phyloP scores from a whole-genome alignment of 2,888 invertebrate genomes.

The Sminthurinus aureus region DNA sequence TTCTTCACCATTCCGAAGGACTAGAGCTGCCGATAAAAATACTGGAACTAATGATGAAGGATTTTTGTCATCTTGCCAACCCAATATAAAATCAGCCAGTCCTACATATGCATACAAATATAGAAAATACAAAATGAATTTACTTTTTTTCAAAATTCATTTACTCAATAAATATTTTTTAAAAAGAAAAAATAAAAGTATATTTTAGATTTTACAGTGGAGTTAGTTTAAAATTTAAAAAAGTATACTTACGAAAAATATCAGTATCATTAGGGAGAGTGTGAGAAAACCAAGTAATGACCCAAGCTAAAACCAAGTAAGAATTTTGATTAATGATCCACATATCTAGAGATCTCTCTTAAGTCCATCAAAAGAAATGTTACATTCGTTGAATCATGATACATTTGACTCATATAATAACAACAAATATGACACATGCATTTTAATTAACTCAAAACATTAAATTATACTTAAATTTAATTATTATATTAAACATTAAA shows the following conservation, averaged over 20 bases:
- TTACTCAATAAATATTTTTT: not conserved
- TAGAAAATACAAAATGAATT: not conserved
- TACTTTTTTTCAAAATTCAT: not conserved
- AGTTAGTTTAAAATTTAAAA: not conserved
- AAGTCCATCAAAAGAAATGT: no score
- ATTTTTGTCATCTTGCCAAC: constrained; percentile 45
- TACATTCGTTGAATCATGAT: no score
- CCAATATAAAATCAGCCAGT: constrained; percentile 56
- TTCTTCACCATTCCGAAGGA: constrained; percentile 48
- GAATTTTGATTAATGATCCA: no score
- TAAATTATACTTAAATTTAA: no score
- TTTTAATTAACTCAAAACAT: no score
- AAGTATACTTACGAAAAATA: constrained; percentile 54
- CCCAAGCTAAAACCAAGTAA: constrained; percentile 55
- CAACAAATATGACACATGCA: no score
- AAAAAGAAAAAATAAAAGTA: constrained; percentile 9
- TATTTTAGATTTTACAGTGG: no score
- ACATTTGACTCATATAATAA: no score
- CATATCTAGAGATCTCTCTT: no score
- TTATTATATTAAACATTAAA: no score
- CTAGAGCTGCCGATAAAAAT: constrained; percentile 53
- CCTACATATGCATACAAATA: constrained; percentile 42
- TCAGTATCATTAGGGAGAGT: constrained; percentile 57
- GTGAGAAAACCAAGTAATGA: constrained; percentile 59
- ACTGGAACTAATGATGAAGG: constrained; percentile 54